phyloP scores from a whole-genome alignment of 2,113 vertebrate species.

The Cyanoderma ruficeps region DNA sequence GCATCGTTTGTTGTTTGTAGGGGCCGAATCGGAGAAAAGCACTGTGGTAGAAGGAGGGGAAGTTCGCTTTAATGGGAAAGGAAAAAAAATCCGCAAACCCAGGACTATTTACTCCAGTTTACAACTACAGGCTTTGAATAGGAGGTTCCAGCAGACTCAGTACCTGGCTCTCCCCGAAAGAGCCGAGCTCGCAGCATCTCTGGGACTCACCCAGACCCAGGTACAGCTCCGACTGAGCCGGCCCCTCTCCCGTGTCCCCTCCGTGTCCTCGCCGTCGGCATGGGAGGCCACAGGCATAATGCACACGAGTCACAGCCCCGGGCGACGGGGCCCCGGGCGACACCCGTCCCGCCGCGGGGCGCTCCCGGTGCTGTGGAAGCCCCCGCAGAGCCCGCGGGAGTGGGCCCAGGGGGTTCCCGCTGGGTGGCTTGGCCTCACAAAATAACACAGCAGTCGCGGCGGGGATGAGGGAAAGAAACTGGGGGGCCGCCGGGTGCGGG shows the following conservation, averaged over 20 bases:
- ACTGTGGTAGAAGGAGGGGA: slow-evolving; percentile 98
- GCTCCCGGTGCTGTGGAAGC: not conserved
- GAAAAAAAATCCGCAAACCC: slow-evolving; percentile 99
- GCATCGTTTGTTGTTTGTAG: slow-evolving; percentile 62
- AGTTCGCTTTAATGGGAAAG: slow-evolving; percentile 97
- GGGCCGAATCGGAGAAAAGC: slow-evolving; percentile 93
- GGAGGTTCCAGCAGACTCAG: slow-evolving; percentile 98
- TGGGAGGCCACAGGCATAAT: not conserved
- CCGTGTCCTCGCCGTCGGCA: not conserved
- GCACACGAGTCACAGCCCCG: not conserved
- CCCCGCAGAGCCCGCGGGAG: not conserved
- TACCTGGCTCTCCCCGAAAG: slow-evolving; percentile 97
- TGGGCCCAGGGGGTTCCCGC: not conserved
- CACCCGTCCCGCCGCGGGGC: not conserved
- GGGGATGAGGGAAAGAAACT: not conserved
- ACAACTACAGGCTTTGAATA: slow-evolving; percentile 96
- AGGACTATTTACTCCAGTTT: slow-evolving; percentile 99
- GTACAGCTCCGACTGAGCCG: slow-evolving; percentile 67
- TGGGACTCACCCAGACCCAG: slow-evolving; percentile 99
- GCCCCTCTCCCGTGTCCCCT: not conserved
- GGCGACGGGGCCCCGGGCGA: not conserved
- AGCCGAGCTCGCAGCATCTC: slow-evolving; percentile 94
- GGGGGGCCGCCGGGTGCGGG: too few relatives aligned
- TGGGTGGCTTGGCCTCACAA: not conserved
- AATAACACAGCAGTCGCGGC: not conserved